Percentiles rank a stretch among this genome's conserved stretches.
phyloP scores from a whole-genome alignment of 1,140 invertebrate genomes.

The Bombus consobrinus region DNA sequence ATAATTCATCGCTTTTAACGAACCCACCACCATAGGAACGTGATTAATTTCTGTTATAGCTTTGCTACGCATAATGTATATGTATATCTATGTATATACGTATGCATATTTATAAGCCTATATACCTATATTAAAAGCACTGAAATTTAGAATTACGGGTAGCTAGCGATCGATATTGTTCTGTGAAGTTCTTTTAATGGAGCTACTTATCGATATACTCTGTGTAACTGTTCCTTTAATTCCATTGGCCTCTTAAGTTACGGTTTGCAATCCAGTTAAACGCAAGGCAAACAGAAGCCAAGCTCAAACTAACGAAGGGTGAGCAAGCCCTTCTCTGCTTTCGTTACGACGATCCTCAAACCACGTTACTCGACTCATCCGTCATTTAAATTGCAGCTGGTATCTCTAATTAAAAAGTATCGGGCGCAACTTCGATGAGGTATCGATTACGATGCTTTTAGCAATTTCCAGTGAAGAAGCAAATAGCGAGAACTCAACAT shows the following conservation, averaged over 20 bases:
- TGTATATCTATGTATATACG: background rate
- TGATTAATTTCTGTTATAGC: background rate
- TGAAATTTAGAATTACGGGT: background rate
- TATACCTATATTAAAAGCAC: background rate
- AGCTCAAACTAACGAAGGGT: background rate
- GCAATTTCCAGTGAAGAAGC: constrained; percentile 5
- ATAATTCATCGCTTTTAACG: constrained; percentile 5
- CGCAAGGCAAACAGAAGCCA: background rate
- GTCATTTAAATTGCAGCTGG: constrained; percentile 43
- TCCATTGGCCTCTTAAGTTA: too few species aligned
- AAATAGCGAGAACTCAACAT: constrained; percentile 4
- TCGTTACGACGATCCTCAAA: constrained; percentile 29
- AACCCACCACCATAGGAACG: background rate
- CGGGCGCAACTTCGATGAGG: constrained; percentile 39
- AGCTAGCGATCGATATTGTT: background rate
- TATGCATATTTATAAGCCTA: background rate
- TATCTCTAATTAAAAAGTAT: constrained; percentile 63
- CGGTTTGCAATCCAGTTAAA: background rate
- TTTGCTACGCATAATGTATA: too few species aligned
- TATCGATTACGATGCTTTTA: constrained; percentile 35
- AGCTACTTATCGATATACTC: background rate
- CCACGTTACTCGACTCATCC: constrained; percentile 26
- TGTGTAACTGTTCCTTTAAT: background rate
- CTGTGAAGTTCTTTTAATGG: background rate
- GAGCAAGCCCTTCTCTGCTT: background rate